A percentile compares a stretch with the other conserved stretches of the same genome.
Evolutionary conservation across 2,797 vertebrate species (phyloP).

Genomic region (Echeneis naucrates): DNA sequence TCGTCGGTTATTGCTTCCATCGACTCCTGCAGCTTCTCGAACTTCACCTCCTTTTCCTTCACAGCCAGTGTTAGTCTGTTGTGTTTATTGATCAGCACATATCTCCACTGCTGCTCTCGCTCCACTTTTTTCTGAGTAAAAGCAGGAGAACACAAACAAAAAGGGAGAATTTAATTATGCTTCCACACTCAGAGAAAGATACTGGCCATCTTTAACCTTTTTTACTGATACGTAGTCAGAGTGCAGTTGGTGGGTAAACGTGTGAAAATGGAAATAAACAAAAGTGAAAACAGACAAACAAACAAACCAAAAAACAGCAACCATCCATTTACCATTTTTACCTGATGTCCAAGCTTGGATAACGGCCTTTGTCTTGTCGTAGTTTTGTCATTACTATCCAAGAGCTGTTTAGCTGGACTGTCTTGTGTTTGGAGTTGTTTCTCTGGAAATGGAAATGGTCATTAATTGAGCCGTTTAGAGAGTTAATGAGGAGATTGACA

Average conservation of each 20-base stretch:
- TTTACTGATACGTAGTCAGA: neutral
- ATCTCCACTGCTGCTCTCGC: neutral
- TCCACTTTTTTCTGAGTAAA: slow-evolving; percentile 5
- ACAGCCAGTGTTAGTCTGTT: neutral
- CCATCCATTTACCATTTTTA: slow-evolving; percentile 19
- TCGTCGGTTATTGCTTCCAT: neutral
- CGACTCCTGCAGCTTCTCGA: neutral
- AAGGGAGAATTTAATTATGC: neutral
- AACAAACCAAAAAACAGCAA: neutral
- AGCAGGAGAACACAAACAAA: neutral
- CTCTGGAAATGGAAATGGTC: slow-evolving; percentile 4
- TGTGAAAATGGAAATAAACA: neutral
- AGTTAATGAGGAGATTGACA: neutral
- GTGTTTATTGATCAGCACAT: neutral
- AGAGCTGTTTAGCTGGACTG: neutral
- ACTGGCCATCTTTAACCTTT: neutral
- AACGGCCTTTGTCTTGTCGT: neutral
- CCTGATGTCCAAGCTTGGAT: neutral
- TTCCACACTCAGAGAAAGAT: neutral
- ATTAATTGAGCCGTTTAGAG: neutral
- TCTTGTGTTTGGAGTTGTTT: neutral
- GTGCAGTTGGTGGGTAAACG: neutral
- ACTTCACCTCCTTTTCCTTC: neutral
- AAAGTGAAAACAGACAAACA: no score
- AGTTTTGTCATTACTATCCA: neutral